Evolutionary conservation across 2,113 vertebrate species (phyloP), one percentile per base, ranked within the genome.

Genomic region (Datnioides undecimradiatus): DNA sequence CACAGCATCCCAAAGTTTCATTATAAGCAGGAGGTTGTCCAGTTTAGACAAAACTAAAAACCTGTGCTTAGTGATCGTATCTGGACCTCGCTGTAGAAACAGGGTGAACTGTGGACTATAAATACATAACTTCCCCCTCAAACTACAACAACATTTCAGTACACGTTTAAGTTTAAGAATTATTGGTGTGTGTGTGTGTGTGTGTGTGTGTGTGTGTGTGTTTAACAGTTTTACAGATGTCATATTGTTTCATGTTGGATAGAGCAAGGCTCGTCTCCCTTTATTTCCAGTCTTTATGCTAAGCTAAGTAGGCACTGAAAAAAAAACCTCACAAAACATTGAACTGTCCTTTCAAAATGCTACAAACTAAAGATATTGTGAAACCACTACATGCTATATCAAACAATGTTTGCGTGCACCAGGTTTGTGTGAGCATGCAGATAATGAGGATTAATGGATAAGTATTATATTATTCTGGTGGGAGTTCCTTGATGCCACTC

Each of bases 401-500:
- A 17, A 70, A 8, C 34, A 52, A n/a, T 25, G 40, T 55, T 25
- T 40, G 60, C 48, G 0, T 70, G 48, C 55, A 34, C 46, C 55
- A 31, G 49, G 65, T 45, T 25, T 38, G 45, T 38, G 45, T 40
- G 16, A 75, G 52, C 31, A 55, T 38, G 59, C 4, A 34, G 64
- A 73, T 72, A 78, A 82, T 66, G 41, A 73, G 57, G 71, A 76
- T 79, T 62, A 76, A 67, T 27, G 33, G 66, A 59, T 17, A 54
- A 11, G 58, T 5, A 12, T 73, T 59, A 54, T 52, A 38, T 76
- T 64, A 41, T 55, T 69, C 51, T 49, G 43, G 33, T 19, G 62
- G 65, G 74, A 71, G 63, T 19, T 69, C 45, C 73, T 71, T 21
- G 52, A 68, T 76, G 55, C 57, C 40, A 71, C 36, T 63, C 59